A percentile compares a stretch with the other conserved stretches of the same genome.
Evolutionary conservation across 2,888 invertebrate genomes (phyloP).

Genomic region (Synanthedon andrenaeformis): DNA sequence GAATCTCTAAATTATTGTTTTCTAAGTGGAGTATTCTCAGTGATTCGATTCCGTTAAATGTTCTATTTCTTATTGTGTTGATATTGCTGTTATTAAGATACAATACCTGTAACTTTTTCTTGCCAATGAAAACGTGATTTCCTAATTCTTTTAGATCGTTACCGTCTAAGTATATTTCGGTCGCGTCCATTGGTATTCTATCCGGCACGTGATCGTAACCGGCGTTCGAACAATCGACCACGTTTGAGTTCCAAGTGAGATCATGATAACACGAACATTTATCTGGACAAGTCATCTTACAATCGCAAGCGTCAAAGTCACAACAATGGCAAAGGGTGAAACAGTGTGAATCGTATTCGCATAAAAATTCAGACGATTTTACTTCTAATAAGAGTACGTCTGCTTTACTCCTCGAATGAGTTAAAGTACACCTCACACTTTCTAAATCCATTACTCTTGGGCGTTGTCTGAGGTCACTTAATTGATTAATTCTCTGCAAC

Average conservation of each 20-base stretch:
- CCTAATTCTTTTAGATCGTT: conserved; percentile 82
- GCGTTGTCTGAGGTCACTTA: conserved; percentile 78
- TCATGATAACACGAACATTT: conserved; percentile 90
- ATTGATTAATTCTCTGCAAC: conserved; percentile 82
- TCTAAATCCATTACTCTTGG: conserved; percentile 85
- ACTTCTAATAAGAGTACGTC: conserved; percentile 75
- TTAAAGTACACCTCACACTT: conserved; percentile 80
- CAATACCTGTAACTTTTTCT: conserved; percentile 82
- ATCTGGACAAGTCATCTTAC: conserved; percentile 90
- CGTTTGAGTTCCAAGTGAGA: conserved; percentile 86
- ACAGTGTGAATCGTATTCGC: conserved; percentile 85
- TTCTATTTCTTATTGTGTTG: conserved; percentile 80
- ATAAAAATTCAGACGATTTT: conserved; percentile 82
- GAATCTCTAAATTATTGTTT: conserved; percentile 77
- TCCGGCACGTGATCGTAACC: conserved; percentile 81
- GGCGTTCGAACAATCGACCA: conserved; percentile 84
- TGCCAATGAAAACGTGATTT: conserved; percentile 88
- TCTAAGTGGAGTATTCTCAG: conserved; percentile 82
- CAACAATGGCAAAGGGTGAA: conserved; percentile 90
- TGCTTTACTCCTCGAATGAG: conserved; percentile 74
- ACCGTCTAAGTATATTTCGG: conserved; percentile 87
- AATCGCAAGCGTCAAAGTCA: conserved; percentile 91
- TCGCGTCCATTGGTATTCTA: conserved; percentile 89
- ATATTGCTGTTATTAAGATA: conserved; percentile 85
- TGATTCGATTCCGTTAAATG: conserved; percentile 83